Base-by-base conservation (phyloP, 2,888 invertebrate genomes). In the Blastobasis adustella region DNA sequence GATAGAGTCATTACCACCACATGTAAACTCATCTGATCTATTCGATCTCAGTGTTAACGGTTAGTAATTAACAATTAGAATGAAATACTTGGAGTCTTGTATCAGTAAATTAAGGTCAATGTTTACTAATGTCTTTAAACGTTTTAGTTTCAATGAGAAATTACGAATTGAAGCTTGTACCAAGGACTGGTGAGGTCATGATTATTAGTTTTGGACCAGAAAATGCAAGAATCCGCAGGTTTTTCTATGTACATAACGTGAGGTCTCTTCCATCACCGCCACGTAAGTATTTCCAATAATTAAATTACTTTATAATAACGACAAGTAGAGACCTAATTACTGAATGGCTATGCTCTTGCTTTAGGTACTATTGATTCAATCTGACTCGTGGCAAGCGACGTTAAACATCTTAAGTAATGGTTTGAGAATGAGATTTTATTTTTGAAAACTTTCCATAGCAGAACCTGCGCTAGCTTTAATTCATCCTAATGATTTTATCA, bases 181-280 rank as follows among this genome's bases (percentile, higher is more conserved):
- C 85, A 4, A 76, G 79, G 65, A 67, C 71, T 39, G 85, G 87
- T 46, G 86, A 87, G 59, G 59, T 88, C 47, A 62, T 88, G 58
- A 64, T 79, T 8, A 58, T 79, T n/a, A 64, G 64, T 23, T 84
- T 82, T 65, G 82, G 80, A 5, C 67, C 71, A 36, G 79, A 78
- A 54, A 67, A 68, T 56, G 56, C 61, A 1, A 71, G 58, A 57
- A 66, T 56, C 44, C 66, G 69, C 50, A 72, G 81, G 58, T 85
- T 86, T 63, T 80, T 85, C 62, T 87, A 67, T 66, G 84, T 88
- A 7, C 71, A 85, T 56, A 79, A 82, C 61, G 71, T 85, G 6
- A 76, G 76, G 61, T 59, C 58, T 57, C 71, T 82, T 49, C 80
- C 81, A 39, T 73, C 80, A 10, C 79, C 76, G 39, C 65, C 79